These are phyloP conservation scores for Criorhina ranunculi DNA, from an alignment of 2,888 invertebrate species.

Conservation along the genomic window DNA sequence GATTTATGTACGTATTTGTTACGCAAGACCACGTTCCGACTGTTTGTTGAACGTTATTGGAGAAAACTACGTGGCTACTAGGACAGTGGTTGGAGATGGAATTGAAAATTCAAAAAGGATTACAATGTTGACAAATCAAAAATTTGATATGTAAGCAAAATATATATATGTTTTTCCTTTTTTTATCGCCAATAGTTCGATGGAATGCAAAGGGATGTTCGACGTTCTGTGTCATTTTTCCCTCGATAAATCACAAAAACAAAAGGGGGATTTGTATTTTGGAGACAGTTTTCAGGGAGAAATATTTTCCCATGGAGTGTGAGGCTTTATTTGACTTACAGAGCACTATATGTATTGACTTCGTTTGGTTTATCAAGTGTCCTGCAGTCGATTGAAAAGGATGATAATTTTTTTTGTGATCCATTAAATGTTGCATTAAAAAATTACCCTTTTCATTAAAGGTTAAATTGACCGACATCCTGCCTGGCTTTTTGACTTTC, in stretches of 20 bases:
- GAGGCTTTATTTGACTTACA: not conserved
- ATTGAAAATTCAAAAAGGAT: conserved; percentile 33
- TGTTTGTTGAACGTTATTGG: conserved; percentile 27
- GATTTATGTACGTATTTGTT: not conserved
- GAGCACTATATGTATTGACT: too few species aligned
- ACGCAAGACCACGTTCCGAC: not conserved
- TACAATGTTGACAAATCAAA: conserved; percentile 31
- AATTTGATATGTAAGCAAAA: not conserved
- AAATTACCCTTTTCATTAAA: too few species aligned
- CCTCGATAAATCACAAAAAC: not conserved
- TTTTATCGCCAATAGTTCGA: conserved; percentile 1
- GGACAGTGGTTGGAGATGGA: not conserved
- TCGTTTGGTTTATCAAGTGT: too few species aligned
- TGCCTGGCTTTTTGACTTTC: too few species aligned
- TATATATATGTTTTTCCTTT: not conserved
- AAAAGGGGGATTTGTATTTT: conserved; percentile 5
- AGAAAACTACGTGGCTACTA: not conserved
- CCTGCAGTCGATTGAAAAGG: too few species aligned
- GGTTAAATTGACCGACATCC: too few species aligned
- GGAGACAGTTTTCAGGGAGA: not conserved
- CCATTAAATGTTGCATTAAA: too few species aligned
- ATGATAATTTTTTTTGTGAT: too few species aligned
- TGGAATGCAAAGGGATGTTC: conserved; percentile 19
- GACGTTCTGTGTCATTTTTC: not conserved
- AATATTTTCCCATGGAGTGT: not conserved